Base-by-base conservation (phyloP, 2,113 vertebrate species). In the Nerophis lumbriciformis region DNA sequence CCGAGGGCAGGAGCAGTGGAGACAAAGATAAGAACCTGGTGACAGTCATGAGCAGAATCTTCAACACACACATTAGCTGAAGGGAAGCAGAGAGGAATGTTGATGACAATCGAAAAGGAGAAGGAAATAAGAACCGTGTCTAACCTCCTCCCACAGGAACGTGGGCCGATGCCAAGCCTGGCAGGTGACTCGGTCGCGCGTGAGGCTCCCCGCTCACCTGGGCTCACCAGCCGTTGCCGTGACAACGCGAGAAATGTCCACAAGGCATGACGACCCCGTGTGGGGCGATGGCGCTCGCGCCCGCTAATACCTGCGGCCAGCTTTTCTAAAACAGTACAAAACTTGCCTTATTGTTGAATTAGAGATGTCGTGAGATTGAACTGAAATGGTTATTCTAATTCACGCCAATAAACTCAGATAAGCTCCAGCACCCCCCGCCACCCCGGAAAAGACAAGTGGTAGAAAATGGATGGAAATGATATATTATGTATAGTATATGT, bases 201-300 rank as follows among this genome's bases (percentile, higher is more conserved):
- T 66, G 52, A 82, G 65, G 58, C 47, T 68, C 69, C 52, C 42
- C 3, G 12, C 38, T 83, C 73, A 85, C 82, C 84, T 82, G 83
- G 80, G 76, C 78, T 73, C 79, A 38, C 65, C 45, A 48, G 39
- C 72, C n/a, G 81, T 84, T 88, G 59, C 80, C 75, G 84, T 84
- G 78, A 42, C 77, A 57, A 85, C 81, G 16, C 21, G 61, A 21
- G 61, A 68, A n/a, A 50, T 37, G 48, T 53, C 53, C 42, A 52
- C 53, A 47, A 48, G 50, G 61, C 61, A 16, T 48, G 53, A 54
- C 36, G 14, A 5, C 58, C 57, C 50, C 66, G n/a, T 59, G 55
- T 6, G 66, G 21, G 9, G 6, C 49, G 35, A 19, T 4, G 7
- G 37, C 44, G 56, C 48, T 62, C 65, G 58, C 60, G 8, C 14